Percentiles rank a stretch among this genome's conserved stretches.
Evolutionary conservation across 2,113 vertebrate species (phyloP).

Genomic region (Naja naja): DNA sequence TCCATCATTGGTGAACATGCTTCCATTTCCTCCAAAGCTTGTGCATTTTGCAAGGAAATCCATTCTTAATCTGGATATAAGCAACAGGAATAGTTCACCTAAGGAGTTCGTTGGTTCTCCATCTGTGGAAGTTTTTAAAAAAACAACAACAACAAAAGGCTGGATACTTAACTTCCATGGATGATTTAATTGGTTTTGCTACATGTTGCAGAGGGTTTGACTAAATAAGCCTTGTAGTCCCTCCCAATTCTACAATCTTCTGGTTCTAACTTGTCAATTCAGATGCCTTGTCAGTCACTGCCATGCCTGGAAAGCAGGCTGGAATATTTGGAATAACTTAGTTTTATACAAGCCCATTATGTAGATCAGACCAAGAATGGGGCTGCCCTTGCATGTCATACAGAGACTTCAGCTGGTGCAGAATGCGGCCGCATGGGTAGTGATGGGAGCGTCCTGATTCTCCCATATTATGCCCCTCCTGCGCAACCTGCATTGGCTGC

Average conservation of each 20-base stretch:
- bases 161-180: not conserved
- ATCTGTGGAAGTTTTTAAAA: not conserved
- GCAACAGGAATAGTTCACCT: not conserved
- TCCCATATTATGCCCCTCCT: too few relatives aligned
- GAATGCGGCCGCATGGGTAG: too few relatives aligned
- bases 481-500: too few relatives aligned
- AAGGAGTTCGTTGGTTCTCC: not conserved
- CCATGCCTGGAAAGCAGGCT: not conserved
- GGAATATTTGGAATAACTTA: not conserved
- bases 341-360: not conserved
- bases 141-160: not conserved
- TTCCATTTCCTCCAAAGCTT: constrained; percentile 36
- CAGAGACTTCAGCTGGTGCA: too few relatives aligned
- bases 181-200: not conserved
- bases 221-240: not conserved
- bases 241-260: not conserved
- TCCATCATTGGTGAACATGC: constrained; percentile 33
- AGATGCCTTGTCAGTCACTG: not conserved
- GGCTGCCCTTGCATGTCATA: too few relatives aligned
- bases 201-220: not conserved
- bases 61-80: not conserved
- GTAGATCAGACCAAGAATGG: too few relatives aligned
- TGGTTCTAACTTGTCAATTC: not conserved
- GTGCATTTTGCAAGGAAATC: constrained; percentile 3
- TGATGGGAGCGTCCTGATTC: too few relatives aligned